Base-by-base conservation (phyloP, 2,888 invertebrate species). In the Morpho achilles region DNA sequence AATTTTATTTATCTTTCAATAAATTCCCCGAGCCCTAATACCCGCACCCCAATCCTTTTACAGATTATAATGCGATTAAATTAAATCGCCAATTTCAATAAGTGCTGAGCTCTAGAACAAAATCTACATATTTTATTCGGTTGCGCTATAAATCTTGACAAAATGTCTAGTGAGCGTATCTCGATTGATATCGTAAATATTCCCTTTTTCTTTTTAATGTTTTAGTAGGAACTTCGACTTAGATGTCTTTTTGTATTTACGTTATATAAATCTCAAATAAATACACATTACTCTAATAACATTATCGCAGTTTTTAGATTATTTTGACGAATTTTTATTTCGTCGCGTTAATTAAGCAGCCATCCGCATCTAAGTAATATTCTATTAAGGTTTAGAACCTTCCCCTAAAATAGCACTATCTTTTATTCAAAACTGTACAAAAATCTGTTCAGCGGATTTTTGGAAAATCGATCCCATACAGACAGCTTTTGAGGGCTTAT, bases 31-130 rank as follows among this genome's bases (percentile, higher is more conserved):
- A 48, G 48, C 42, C 54, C 42, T 59, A 57, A 59, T 51, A 50
- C 52, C 59, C 63, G 59, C 55, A 58, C 58, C 61, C 63, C 59
- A 72, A 71, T 71, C 70, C 70, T 71, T 70, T 70, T 62, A 70
- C 70, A 59, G 61, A 61, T 61, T 63, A 70, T 69, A 72, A 73
- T 67, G 67, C 80, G 83, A 84, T 87, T 85, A 80, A 82, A 86
- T 82, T 83, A 87, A 87, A 87, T 86, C 82, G 82, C 80, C 80
- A 87, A 87, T 87, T 87, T 82, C 87, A 88, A 87, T 88, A 87
- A 87, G 88, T 87, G 86, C 84, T 80, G 69, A 71, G 72, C 70
- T 74, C 77, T 72, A 70, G 75, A 75, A 79, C 76, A 81, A 82
- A 85, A 54, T 87, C 82, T 86, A 82, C 85, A 85, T 84, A 80